Evolutionary conservation across 1,140 invertebrate species (phyloP).

Genomic region (Drosophila parabipectinata): DNA sequence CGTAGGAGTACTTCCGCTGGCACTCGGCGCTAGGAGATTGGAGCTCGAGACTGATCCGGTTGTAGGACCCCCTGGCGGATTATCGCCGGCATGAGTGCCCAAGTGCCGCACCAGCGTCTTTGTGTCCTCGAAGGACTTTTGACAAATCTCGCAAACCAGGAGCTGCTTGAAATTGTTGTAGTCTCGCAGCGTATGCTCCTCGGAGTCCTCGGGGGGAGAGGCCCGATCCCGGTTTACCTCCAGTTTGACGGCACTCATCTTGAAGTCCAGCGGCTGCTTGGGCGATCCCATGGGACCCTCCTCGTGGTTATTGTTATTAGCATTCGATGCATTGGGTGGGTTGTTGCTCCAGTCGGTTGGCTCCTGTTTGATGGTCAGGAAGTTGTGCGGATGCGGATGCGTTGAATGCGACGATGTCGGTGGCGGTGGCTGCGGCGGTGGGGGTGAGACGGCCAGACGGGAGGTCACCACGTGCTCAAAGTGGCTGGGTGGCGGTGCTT

Average conservation of each 20-base stretch:
- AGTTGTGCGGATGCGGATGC: constrained; percentile 80
- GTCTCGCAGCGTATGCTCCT: constrained; percentile 70
- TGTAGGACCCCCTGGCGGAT: constrained; percentile 38
- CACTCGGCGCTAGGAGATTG: constrained; percentile 25
- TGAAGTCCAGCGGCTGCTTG: constrained; percentile 76
- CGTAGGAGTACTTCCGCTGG: constrained; percentile 44
- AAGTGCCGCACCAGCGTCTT: constrained; percentile 92
- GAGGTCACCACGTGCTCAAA: constrained; percentile 66
- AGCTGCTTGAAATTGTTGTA: constrained; percentile 85
- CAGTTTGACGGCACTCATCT: constrained; percentile 71
- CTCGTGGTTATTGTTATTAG: constrained; percentile 60
- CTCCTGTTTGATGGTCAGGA: constrained; percentile 85
- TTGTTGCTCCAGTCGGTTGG: constrained; percentile 85
- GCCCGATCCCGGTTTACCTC: constrained; percentile 53
- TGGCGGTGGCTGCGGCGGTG: constrained; percentile 44
- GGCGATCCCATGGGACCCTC: constrained; percentile 52
- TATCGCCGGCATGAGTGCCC: constrained; percentile 87
- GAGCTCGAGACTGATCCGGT: not conserved
- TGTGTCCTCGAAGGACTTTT: constrained; percentile 92
- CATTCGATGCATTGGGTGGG: constrained; percentile 35
- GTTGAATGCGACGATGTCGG: constrained; percentile 44
- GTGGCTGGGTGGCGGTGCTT: constrained; percentile 41
- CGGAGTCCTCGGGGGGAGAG: constrained; percentile 51
- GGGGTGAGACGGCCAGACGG: constrained; percentile 39
- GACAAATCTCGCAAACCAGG: constrained; percentile 92